Conservation (phyloP, 2,113 vertebrate genomes). For the Microtus ochrogaster region DNA sequence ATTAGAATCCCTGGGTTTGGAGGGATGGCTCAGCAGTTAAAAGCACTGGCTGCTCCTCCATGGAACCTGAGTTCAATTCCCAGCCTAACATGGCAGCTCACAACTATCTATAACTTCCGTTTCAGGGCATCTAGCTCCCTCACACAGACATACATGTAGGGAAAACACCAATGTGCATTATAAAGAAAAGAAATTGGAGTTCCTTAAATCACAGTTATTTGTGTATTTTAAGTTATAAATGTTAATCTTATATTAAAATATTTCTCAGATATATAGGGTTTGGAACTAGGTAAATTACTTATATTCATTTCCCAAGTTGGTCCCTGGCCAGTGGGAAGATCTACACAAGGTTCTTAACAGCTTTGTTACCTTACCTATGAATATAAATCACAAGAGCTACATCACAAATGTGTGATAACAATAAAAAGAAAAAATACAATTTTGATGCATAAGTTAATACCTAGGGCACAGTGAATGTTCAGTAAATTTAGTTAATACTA, state of each 20-base stretch:
- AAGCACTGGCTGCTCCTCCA: neutral
- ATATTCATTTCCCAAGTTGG: neutral
- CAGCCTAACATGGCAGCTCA: neutral
- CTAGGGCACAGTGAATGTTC: neutral
- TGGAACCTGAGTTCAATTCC: neutral
- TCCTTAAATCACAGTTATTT: neutral
- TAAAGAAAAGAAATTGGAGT: neutral
- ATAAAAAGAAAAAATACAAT: slow-evolving; percentile 18
- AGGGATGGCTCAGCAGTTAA: neutral
- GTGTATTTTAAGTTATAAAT: neutral
- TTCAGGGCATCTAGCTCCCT: neutral
- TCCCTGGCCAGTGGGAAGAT: neutral
- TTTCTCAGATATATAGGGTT: neutral
- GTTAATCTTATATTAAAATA: neutral
- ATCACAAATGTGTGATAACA: neutral
- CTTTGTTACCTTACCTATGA: neutral
- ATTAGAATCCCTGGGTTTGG: neutral
- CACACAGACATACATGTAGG: neutral
- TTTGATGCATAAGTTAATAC: neutral
- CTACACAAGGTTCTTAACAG: neutral
- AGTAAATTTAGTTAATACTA: neutral
- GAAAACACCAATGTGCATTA: neutral
- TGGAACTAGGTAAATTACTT: neutral
- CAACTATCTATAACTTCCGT: neutral
- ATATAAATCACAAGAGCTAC: neutral